Evolutionary conservation across 2,113 vertebrate genomes (phyloP).

Genomic region (Ceratotherium simum): DNA sequence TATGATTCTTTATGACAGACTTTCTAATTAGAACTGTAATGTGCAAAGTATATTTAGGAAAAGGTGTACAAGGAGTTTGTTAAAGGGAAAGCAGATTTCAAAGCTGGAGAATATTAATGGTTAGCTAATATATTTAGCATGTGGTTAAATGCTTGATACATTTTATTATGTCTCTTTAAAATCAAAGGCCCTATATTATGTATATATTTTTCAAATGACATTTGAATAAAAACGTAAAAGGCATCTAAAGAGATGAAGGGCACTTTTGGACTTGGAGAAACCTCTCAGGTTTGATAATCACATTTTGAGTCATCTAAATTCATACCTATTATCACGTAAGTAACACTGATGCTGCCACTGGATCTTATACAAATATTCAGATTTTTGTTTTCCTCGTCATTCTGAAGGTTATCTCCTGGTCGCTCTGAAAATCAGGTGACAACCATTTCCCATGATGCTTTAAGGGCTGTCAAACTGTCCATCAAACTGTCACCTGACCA

Average conservation of each 20-base stretch:
- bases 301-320: constrained; percentile 84
- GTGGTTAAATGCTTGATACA: constrained; percentile 9
- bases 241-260: constrained; percentile 76
- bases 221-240: constrained; percentile 73
- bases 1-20: not conserved
- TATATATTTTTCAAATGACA: constrained; percentile 62
- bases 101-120: not conserved
- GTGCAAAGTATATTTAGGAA: constrained; percentile 3
- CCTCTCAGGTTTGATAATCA: constrained; percentile 78
- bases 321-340: constrained; percentile 83
- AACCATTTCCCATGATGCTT: constrained; percentile 98
- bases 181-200: not conserved
- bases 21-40: constrained; percentile 28
- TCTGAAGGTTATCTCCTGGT: constrained; percentile 99
- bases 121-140: constrained; percentile 22
- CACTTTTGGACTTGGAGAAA: constrained; percentile 76
- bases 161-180: constrained; percentile 32
- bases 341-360: constrained; percentile 82
- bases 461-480: constrained; percentile 97
- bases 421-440: constrained; percentile 97
- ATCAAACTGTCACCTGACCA: constrained; percentile 97
- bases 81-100: constrained; percentile 32
- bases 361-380: constrained; percentile 88
- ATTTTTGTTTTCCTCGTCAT: constrained; percentile 95
- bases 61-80: not conserved